Evolutionary conservation across 2,888 invertebrate genomes (phyloP), one percentile per base, ranked within the genome.

Genomic region (Nasonovia ribisnigri): DNA sequence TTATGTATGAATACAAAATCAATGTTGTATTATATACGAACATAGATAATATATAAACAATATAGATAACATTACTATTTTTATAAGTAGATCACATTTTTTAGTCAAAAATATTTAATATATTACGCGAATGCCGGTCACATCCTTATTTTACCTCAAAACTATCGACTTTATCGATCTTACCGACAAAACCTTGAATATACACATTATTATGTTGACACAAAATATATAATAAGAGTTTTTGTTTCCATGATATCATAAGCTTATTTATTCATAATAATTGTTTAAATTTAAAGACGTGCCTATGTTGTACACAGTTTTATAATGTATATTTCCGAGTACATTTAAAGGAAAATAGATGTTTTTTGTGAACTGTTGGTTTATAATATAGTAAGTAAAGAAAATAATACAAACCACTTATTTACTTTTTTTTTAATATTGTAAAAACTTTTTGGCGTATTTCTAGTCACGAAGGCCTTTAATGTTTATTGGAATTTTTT

Each of bases 391-490:
- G 67, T 16, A 36, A 20, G 57, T 10, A 48, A 88, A 92, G 5
- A 67, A 93, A 89, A 54, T 54, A 93, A 93, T 84, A 84, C 46
- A 57, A 89, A 57, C 16, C 57, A 77, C 43, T 46, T 93, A 67
- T 51, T 36, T 51, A 46, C 43, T 54, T 88, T 86, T 20, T 92
- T 92, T 88, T 88, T 92, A 77, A 92, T 92, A 92, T 92, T 84
- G 43, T 93, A 46, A 93, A 88, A 93, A 93, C 89, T 93, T 89
- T 89, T 89, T 46, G 43, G 43, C 13, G 51, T 89, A 89, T 60
- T 84, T 93, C 93, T 89, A 93, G 89, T 93, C 93, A 93, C 93
- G 93, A 90, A 90, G 10, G 13, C 93, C 57, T 26, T 60, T 93
- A 93, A 89, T 89, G 93, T 84, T 90, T 93, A 90, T 93, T 90